These are phyloP conservation scores for Platyrinchus mystaceus DNA, from an alignment of 2,797 vertebrate species.

Conservation along the genomic window DNA sequence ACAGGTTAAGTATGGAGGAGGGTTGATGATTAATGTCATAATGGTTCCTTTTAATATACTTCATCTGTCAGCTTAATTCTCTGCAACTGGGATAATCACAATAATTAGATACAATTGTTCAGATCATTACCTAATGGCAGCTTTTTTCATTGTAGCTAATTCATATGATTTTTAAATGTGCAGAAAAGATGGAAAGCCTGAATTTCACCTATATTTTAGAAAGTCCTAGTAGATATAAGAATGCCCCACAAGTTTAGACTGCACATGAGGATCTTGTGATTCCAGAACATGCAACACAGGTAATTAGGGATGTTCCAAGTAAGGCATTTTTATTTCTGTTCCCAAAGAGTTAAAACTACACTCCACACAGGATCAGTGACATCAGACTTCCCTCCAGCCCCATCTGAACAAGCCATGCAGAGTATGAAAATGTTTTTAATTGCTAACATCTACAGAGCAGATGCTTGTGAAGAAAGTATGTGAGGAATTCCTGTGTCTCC, in stretches of 20 bases:
- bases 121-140: conserved; percentile 4
- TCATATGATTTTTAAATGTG: background rate
- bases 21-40: background rate
- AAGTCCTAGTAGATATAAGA: background rate
- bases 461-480: background rate
- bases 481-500: background rate
- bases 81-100: conserved; percentile 23
- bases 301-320: background rate
- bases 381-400: background rate
- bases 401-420: background rate
- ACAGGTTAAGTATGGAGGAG: background rate
- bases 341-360: background rate
- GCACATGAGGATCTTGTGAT: background rate
- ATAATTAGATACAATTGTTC: conserved; percentile 44
- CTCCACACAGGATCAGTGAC: background rate
- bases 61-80: conserved; percentile 37
- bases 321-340: background rate
- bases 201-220: background rate
- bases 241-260: background rate
- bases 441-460: background rate
- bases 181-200: background rate
- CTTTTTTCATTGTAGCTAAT: background rate
- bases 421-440: background rate
- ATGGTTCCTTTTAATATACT: background rate
- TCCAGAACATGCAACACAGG: background rate